A percentile compares a stretch with the other conserved stretches of the same genome.
Conservation (phyloP, 1,140 invertebrate species). For the Propsilocerus akamusi region DNA sequence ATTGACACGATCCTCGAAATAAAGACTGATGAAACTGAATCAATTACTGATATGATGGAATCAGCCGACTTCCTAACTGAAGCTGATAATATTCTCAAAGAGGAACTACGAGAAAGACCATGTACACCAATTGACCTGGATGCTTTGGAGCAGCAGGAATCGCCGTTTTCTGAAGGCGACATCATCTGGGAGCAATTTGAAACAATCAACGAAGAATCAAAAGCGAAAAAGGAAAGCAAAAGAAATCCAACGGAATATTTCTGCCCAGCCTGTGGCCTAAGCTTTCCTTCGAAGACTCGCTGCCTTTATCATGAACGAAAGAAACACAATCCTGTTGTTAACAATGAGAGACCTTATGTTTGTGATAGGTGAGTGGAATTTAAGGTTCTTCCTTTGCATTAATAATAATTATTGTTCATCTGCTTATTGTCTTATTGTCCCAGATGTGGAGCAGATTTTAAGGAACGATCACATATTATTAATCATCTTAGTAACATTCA, state of each 20-base stretch:
- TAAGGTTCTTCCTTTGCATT: too few species aligned
- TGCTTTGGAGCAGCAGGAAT: neutral
- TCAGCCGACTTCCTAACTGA: neutral
- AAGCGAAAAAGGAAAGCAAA: too few species aligned
- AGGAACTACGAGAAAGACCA: neutral
- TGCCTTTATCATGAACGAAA: neutral
- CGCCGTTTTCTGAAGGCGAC: too few species aligned
- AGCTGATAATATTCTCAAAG: neutral
- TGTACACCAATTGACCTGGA: neutral
- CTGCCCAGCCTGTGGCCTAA: neutral
- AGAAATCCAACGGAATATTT: neutral
- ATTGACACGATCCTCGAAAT: too few species aligned
- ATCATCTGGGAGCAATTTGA: too few species aligned
- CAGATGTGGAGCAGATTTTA: neutral
- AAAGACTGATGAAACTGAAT: too few species aligned
- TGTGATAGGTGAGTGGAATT: too few species aligned
- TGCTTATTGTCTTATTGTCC: too few species aligned
- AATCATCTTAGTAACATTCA: neutral
- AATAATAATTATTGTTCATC: too few species aligned
- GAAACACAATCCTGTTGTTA: neutral
- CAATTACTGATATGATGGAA: too few species aligned
- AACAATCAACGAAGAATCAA: too few species aligned
- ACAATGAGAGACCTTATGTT: neutral
- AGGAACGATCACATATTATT: neutral
- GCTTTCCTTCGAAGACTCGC: neutral